These are phyloP conservation scores for Drosophila mauritiana DNA, from an alignment of 1,140 invertebrate species.

Conservation along the genomic window DNA sequence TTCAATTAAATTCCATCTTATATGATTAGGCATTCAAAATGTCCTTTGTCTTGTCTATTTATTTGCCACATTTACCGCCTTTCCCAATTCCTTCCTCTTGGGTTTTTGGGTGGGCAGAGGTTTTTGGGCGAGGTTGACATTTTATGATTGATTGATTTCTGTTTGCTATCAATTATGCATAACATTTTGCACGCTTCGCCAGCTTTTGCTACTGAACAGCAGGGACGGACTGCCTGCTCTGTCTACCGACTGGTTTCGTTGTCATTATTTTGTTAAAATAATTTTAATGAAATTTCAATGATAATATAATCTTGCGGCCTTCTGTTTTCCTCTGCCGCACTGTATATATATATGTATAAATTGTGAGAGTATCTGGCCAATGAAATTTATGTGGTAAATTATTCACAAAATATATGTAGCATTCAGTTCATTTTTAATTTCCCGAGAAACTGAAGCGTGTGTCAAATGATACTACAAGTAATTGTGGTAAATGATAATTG, in stretches of 20 bases:
- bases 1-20: conserved; percentile 54
- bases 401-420: conserved; percentile 47
- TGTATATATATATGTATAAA: conserved; percentile 4
- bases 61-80: conserved; percentile 14
- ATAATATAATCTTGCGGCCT: conserved; percentile 46
- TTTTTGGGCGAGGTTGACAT: conserved; percentile 48
- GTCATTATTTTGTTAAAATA: conserved; percentile 69
- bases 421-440: conserved; percentile 54
- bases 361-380: conserved; percentile 14
- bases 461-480: conserved; percentile 21
- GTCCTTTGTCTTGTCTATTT: conserved; percentile 47
- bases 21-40: conserved; percentile 54
- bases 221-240: not conserved
- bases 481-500: conserved; percentile 19
- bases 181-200: conserved; percentile 73
- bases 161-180: conserved; percentile 79
- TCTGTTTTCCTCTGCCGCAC: conserved; percentile 17
- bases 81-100: not conserved
- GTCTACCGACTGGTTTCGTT: conserved; percentile 2
- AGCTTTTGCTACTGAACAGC: conserved; percentile 46
- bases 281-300: conserved; percentile 76
- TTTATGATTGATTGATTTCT: conserved; percentile 81
- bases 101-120: not conserved
- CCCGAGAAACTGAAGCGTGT: conserved; percentile 35
- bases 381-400: conserved; percentile 52